Percentiles rank a stretch among this genome's conserved stretches.
Conservation (phyloP, 2,888 invertebrate species). For the Abrostola tripartita region DNA sequence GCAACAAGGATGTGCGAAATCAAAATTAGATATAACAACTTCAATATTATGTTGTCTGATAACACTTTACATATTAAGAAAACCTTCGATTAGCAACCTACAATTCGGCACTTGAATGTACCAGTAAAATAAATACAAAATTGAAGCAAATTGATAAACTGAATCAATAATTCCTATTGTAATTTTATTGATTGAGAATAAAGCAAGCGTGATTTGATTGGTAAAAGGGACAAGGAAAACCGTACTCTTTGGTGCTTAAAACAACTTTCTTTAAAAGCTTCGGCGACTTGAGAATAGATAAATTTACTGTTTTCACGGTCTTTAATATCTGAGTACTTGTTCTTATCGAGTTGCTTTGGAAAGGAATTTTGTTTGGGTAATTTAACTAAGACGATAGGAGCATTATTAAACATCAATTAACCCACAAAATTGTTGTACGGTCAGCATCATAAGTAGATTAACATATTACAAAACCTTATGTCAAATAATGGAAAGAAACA, state of each 20-base stretch:
- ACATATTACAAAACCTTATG: too few species aligned
- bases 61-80: constrained; percentile 65
- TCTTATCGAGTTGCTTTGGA: constrained; percentile 42
- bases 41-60: constrained; percentile 71
- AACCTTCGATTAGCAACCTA: constrained; percentile 59
- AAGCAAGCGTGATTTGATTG: constrained; percentile 30
- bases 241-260: constrained; percentile 35
- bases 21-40: constrained; percentile 73
- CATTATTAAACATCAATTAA: constrained; percentile 33
- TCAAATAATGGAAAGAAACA: too few species aligned
- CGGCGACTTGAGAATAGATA: constrained; percentile 29
- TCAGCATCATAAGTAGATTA: too few species aligned
- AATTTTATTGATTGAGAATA: constrained; percentile 21
- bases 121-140: constrained; percentile 1
- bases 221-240: constrained; percentile 16
- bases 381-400: constrained; percentile 40
- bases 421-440: not conserved
- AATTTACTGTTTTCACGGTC: constrained; percentile 36
- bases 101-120: constrained; percentile 75
- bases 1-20: constrained; percentile 84
- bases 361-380: constrained; percentile 47
- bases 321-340: constrained; percentile 50
- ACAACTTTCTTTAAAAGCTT: constrained; percentile 34
- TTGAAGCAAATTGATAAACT: constrained; percentile 21
- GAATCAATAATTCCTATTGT: constrained; percentile 40